Base-by-base conservation (phyloP, 2,888 invertebrate species). In the Drosophila anomalata region DNA sequence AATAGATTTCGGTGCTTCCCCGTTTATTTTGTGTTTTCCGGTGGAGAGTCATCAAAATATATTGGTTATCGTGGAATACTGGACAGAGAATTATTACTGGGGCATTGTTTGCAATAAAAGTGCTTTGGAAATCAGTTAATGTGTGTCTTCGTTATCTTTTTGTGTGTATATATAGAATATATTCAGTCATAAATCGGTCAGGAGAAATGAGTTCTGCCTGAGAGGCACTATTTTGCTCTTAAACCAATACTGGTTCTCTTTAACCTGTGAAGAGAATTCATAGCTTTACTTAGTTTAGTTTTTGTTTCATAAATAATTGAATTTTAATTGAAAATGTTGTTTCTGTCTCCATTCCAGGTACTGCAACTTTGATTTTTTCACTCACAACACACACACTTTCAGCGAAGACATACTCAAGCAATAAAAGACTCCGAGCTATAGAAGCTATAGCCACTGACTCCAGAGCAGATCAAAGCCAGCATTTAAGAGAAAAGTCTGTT, bases 401-500 rank as follows among this genome's bases (percentile, higher is more conserved):
- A 61, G 47, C 66, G 59, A 71, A 66, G 59, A 71, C 36, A 70
- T 60, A 71, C 61, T 71, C 63, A 79, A 84, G 79, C 84, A 80
- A 80, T 78, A 71, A 65, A 87, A 80, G 84, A 84, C 84, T 84
- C 54, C 36, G 2, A 29, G 9, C 20, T 9, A 2, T 57, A 41
- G 6, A 55, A 20, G 7, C 41, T 17, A 17, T 17, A 17, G 17
- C 17, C 17, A 17, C 17, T 17, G 17, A 17, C 17, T 17, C 17
- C 17, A 17, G 17, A 20, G 7, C 41, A 42, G 41, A 70, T 67
- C 56, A 75, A 65, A 65, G 53, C 33, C n/a, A 73, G 79, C 81
- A 83, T 84, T 80, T 80, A 83, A 73, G 69, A 61, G 46, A 62
- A 50, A 81, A 76, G 70, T 70, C 78, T 81, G 76, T 65, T 47